phyloP scores from a whole-genome alignment of 2,113 vertebrate species.

The Aythya baeri region DNA sequence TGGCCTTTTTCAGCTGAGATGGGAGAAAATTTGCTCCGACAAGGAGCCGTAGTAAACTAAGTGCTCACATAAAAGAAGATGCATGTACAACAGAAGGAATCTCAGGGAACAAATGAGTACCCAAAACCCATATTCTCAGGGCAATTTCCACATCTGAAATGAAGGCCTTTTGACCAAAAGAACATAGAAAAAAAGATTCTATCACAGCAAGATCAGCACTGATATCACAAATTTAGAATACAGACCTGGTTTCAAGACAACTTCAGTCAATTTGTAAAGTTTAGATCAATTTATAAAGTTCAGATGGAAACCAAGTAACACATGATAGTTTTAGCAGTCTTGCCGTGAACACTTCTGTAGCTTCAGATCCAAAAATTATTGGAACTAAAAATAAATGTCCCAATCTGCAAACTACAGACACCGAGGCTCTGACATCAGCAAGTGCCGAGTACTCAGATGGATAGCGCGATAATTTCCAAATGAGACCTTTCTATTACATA shows the following conservation, averaged over 20 bases:
- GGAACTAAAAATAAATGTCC: slow-evolving; percentile 34
- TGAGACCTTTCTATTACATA: slow-evolving; percentile 21
- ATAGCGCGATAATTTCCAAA: slow-evolving; percentile 32
- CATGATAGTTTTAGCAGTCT: neutral
- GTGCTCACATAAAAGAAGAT: neutral
- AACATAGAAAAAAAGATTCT: neutral
- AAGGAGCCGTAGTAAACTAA: neutral
- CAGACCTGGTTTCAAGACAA: neutral
- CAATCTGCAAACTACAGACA: slow-evolving; percentile 23
- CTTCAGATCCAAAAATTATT: slow-evolving; percentile 24
- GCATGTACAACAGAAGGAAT: neutral
- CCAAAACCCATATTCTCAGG: neutral
- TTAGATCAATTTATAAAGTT: slow-evolving; percentile 10
- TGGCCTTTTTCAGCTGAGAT: neutral
- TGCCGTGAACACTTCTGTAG: slow-evolving; percentile 5
- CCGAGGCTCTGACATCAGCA: neutral
- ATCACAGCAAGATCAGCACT: neutral
- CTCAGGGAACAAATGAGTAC: neutral
- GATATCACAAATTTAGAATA: neutral
- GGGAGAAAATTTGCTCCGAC: neutral
- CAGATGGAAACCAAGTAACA: slow-evolving; percentile 20
- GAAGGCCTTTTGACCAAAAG: neutral
- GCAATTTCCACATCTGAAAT: neutral
- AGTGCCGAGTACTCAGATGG: neutral
- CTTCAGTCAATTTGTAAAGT: neutral